Conservation (phyloP, 2,797 vertebrate genomes). For the Parambassis ranga region DNA sequence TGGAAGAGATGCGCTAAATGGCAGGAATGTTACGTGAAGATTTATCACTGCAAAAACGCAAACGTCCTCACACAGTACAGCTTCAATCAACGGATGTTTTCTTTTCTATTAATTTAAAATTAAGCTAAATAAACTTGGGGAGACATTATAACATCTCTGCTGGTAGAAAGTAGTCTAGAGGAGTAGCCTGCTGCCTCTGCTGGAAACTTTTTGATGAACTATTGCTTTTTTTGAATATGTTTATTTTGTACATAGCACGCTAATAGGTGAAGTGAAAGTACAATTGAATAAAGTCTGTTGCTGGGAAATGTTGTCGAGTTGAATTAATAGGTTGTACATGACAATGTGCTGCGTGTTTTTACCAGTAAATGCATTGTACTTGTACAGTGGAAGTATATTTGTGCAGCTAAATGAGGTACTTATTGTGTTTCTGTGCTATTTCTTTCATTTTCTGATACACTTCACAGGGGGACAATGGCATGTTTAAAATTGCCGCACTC, state of each 20-base stretch:
- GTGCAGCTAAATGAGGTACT: background rate
- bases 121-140: constrained; percentile 17
- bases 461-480: no score
- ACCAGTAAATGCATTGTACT: background rate
- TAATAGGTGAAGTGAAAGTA: constrained; percentile 63
- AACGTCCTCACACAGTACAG: constrained; percentile 12
- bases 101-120: constrained; percentile 15
- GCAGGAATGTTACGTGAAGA: constrained; percentile 23
- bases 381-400: background rate
- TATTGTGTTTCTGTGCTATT: background rate
- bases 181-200: constrained; percentile 17
- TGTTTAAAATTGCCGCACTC: no score
- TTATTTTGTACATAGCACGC: constrained; percentile 70
- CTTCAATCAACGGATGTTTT: constrained; percentile 20
- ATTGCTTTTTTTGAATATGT: constrained; percentile 41
- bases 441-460: background rate
- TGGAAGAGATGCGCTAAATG: constrained; percentile 31
- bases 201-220: constrained; percentile 11
- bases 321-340: constrained; percentile 37
- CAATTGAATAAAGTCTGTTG: constrained; percentile 67
- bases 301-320: constrained; percentile 54
- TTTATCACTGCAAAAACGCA: constrained; percentile 22
- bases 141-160: constrained; percentile 19
- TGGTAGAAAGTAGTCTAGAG: constrained; percentile 12
- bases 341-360: background rate